Base-by-base conservation (phyloP, 2,888 invertebrate genomes). In the Tetramorium bicarinatum region DNA sequence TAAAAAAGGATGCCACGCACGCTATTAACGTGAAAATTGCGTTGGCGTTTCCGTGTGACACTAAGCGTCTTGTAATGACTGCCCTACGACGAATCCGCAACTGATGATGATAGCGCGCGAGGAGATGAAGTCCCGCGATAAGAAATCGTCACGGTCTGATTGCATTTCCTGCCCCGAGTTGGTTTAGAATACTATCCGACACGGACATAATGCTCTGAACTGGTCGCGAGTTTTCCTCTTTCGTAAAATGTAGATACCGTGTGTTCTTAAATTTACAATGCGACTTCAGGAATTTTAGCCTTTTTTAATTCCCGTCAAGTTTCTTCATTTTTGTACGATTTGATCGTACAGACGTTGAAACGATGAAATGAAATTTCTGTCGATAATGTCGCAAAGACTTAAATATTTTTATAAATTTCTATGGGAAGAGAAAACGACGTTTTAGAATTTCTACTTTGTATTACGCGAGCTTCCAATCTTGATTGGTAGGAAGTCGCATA, bases 141-240 rank as follows among this genome's bases (percentile, higher is more conserved):
- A 61, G 77, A 71, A 83, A 81, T 74, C 66, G 81, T 87, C 71
- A 82, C 82, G 79, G 83, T 76, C 85, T 85, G 74, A 54, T 88
- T 87, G 49, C 69, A 61, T 71, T 80, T 84, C 21, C 66, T n/a
- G 52, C 62, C 21, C 47, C 25, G 7, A 7, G 66, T 52, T 18
- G 38, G 2, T 0, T 67, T 41, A 52, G n/a, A 21, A 38, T 15
- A 18, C 34, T 64, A 15, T 18, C 4, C 25, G 44, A 75, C 64
- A 18, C 21, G 34, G 34, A 34, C 8, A n/a, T 41, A 47, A 38
- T 41, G 41, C 38, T 49, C 13, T 18, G 21, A 56, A 15, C 1
- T 56, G 18, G 11, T 13, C 9, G 41, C 18, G 25, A 15, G 21
- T 6, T 74, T 74, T 44, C 13, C 69, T 69, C 49, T 49, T 29